Evolutionary conservation across 2,113 vertebrate genomes (phyloP).

Genomic region (Dromaius novaehollandiae): DNA sequence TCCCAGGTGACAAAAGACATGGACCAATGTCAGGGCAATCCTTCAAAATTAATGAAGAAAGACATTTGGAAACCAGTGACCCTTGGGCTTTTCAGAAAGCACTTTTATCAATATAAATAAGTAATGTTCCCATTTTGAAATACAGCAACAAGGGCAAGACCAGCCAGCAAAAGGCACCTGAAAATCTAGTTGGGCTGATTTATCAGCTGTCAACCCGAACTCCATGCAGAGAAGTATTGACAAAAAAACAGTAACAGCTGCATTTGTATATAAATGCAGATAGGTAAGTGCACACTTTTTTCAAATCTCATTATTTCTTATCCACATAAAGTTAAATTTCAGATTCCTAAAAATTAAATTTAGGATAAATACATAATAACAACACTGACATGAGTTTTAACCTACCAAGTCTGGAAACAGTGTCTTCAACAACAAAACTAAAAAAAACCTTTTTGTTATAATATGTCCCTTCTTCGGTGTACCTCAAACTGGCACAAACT

Average conservation of each 20-base stretch:
- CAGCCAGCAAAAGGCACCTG: not conserved
- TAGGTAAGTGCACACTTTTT: not conserved
- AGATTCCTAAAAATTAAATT: not conserved
- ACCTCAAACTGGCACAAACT: not conserved
- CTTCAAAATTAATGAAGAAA: not conserved
- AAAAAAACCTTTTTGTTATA: not conserved
- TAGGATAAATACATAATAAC: not conserved
- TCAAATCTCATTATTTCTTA: not conserved
- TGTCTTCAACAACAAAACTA: not conserved
- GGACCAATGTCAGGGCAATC: not conserved
- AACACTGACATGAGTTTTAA: not conserved
- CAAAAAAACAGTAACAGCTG: not conserved
- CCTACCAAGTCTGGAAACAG: not conserved
- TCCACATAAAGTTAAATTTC: not conserved
- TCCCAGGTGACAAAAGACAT: not conserved
- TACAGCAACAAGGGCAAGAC: not conserved
- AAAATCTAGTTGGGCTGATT: not conserved
- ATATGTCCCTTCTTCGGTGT: not conserved
- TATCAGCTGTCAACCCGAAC: not conserved
- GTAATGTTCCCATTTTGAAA: not conserved
- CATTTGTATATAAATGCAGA: not conserved
- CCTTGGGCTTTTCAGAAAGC: not conserved
- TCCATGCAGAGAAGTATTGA: not conserved
- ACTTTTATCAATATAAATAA: not conserved
- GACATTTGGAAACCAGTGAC: not conserved